Conservation (phyloP, 2,113 vertebrate genomes). For the Gobio gobio region DNA sequence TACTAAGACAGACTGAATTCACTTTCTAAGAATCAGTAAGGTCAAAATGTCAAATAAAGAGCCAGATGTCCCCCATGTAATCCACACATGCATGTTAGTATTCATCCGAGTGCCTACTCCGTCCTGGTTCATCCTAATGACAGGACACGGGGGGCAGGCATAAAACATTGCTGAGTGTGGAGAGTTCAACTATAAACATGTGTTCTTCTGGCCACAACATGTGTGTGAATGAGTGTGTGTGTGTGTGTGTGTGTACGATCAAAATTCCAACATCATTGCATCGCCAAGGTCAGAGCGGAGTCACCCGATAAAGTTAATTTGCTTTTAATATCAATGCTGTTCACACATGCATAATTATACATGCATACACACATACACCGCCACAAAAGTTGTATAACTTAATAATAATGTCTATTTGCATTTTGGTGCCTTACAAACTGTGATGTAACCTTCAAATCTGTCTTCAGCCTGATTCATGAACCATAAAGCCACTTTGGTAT, state of each 20-base stretch:
- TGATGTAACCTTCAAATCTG: slow-evolving; percentile 65
- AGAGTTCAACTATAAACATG: slow-evolving; percentile 45
- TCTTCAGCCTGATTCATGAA: slow-evolving; percentile 66
- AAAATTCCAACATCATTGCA: slow-evolving; percentile 1
- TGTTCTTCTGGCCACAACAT: slow-evolving; percentile 23
- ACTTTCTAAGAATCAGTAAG: slow-evolving; percentile 30
- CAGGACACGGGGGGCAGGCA: slow-evolving; percentile 24
- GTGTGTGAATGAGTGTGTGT: neutral
- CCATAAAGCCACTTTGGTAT: slow-evolving; percentile 51
- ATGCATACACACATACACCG: neutral
- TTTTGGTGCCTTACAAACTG: slow-evolving; percentile 66
- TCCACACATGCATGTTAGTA: slow-evolving; percentile 30
- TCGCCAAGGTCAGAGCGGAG: slow-evolving; percentile 35
- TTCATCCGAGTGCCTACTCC: slow-evolving; percentile 21
- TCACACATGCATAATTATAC: neutral
- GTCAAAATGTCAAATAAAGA: slow-evolving; percentile 1
- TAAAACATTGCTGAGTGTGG: slow-evolving; percentile 29
- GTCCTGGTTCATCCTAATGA: slow-evolving; percentile 25
- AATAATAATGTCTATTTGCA: slow-evolving; percentile 59
- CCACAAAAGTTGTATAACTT: neutral
- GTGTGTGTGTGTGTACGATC: neutral
- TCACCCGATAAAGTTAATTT: slow-evolving; percentile 17
- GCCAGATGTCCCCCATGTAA: slow-evolving; percentile 26
- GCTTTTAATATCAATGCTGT: neutral
- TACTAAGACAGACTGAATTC: neutral